Base-by-base conservation (phyloP, 2,113 vertebrate genomes). In the Symphodus melops region DNA sequence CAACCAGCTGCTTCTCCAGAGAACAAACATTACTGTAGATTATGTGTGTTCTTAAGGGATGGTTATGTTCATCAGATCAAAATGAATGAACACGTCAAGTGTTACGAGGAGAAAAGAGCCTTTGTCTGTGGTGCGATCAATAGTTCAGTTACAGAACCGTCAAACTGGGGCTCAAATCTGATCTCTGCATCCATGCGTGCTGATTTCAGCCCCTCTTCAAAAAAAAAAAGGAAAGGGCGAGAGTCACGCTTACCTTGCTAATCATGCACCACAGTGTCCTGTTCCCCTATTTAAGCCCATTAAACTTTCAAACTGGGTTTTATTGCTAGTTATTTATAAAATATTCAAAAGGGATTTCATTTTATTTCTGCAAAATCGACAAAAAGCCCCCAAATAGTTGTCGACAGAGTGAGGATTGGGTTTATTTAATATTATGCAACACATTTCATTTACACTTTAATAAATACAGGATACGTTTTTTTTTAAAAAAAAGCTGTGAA, bases 1-100 rank as follows among this genome's bases (percentile, higher is more conserved):
- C 59, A 72, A 89, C 86, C 89, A 93, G 89, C 91, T 92, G 92
- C 83, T 72, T 67, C 74, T 59, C 56, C 52, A 44, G 63, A 75
- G 46, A 17, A 13, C 65, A 63, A 69, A 64, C 70, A 69, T 23
- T 52, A 60, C 73, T 70, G 16, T 63, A 37, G 58, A 36, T 60
- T 56, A n/a, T 75, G 36, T 63, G 13, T 49, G 13, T 73, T 56
- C 12, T 33, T 62, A 21, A 63, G 41, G 56, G 39, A n/a, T 56
- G 37, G 51, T 41, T 79, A 58, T 82, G 65, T 68, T 9, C 4
- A 9, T 21, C 49, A 60, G 23, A 46, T 65, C 59, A 56, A 58
- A 72, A 12, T 33, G 36, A 54, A 48, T 68, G 49, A 70, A 74
- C 36, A 42, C 54, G 33, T 60, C 39, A 48, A 39, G n/a, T 13